phyloP scores from a whole-genome alignment of 2,113 vertebrate species.

The Strix aluco region DNA sequence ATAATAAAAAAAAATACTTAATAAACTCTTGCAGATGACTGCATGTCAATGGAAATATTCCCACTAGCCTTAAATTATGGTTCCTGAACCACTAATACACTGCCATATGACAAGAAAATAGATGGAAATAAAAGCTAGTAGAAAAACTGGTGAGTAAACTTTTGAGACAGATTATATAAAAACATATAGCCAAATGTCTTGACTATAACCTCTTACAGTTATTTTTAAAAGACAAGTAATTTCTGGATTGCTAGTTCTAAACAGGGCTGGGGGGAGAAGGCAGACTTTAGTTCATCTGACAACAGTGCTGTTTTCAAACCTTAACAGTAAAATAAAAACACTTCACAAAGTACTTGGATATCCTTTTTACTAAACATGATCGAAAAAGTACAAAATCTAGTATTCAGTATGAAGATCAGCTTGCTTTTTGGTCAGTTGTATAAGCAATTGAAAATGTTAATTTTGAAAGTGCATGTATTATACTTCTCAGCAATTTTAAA shows the following conservation, averaged over 20 bases:
- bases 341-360: background rate
- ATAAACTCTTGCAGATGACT: background rate
- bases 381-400: background rate
- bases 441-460: background rate
- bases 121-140: background rate
- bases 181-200: background rate
- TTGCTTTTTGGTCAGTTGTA: background rate
- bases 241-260: background rate
- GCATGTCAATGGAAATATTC: background rate
- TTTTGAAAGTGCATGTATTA: background rate
- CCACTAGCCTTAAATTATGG: background rate
- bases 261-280: accelerated
- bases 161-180: background rate
- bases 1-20: background rate
- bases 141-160: background rate
- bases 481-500: background rate
- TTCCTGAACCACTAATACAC: background rate
- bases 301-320: background rate
- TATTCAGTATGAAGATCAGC: background rate
- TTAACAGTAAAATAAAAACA: background rate
- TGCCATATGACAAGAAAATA: background rate
- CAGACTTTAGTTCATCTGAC: background rate
- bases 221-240: background rate
- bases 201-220: background rate
- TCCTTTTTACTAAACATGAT: background rate